Evolutionary conservation across 2,888 invertebrate genomes (phyloP), one percentile per base, ranked within the genome.

Genomic region (Drosophila rellima): DNA sequence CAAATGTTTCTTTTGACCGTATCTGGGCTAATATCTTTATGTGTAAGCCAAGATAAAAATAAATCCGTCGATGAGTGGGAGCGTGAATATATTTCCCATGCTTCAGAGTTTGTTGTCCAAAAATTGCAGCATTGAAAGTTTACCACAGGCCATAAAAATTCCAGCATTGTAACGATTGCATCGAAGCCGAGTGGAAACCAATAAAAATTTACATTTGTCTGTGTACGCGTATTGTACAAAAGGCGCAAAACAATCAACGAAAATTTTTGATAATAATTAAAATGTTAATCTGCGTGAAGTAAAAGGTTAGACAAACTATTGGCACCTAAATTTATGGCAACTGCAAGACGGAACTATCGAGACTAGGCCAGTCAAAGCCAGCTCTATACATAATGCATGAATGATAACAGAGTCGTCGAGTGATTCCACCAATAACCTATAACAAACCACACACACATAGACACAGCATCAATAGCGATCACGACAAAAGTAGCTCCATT

Each of bases 291-390:
- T 80, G 77, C 75, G 80, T 85, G 83, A 88, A 86, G 80, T 83
- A 88, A 86, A 89, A 89, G 90, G 88, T 88, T 86, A 82, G 90
- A 89, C 90, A 89, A 89, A 86, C 87, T 89, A 85, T 89, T 86
- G 88, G 78, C 76, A 80, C 51, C 59, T 39, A 74, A 86, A 88
- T 89, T 86, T 89, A 89, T 82, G 83, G 81, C 83, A 74, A 76
- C 82, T 75, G 61, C 82, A 88, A 89, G 88, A 89, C 88, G 84
- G 84, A 84, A 84, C 88, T 77, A 54, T 63, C 63, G 40, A 59
- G 68, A 50, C 72, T 66, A 56, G 60, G 65, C 65, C 63, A 80
- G 54, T 33, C 64, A 37, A 48, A 78, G 54, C 57, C 70, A 70
- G 61, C 23, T 64, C 70, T 54, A 80, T 80, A 64, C 85, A 83